These are phyloP conservation scores for Tuta absoluta DNA, from an alignment of 2,888 invertebrate genomes.

Conservation along the genomic window DNA sequence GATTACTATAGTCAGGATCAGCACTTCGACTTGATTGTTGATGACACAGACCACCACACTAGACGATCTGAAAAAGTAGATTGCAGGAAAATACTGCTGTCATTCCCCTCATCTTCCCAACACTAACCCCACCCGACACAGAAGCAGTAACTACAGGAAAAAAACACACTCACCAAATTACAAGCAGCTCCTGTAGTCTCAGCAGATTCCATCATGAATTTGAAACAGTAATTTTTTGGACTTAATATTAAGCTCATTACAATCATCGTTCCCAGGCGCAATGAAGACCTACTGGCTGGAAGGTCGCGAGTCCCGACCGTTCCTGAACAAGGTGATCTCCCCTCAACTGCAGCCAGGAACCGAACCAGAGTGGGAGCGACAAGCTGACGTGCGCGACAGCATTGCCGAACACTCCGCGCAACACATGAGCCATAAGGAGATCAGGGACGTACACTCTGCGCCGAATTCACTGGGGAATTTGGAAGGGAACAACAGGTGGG, in stretches of 20 bases:
- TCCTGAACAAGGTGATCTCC: slow-evolving; percentile 70
- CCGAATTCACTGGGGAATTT: slow-evolving; percentile 49
- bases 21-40: no score
- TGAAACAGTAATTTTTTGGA: no score
- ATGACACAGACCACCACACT: no score
- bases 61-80: no score
- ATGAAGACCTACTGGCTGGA: slow-evolving; percentile 96
- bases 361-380: slow-evolving; percentile 73
- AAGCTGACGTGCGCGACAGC: slow-evolving; percentile 70
- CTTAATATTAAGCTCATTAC: background rate
- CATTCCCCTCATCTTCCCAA: no score
- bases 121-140: no score
- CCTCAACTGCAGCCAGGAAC: slow-evolving; percentile 67
- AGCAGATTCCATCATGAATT: no score
- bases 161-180: no score
- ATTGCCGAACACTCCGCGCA: slow-evolving; percentile 72
- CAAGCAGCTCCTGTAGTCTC: no score
- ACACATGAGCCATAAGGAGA: slow-evolving; percentile 58
- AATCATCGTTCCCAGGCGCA: slow-evolving; percentile 73
- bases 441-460: slow-evolving; percentile 40
- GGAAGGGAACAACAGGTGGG: slow-evolving; percentile 15
- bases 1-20: no score
- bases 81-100: no score
- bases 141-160: no score
- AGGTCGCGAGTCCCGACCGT: slow-evolving; percentile 85